Evolutionary conservation across 1,140 invertebrate species (phyloP).

Genomic region (Bombus terrestris): DNA sequence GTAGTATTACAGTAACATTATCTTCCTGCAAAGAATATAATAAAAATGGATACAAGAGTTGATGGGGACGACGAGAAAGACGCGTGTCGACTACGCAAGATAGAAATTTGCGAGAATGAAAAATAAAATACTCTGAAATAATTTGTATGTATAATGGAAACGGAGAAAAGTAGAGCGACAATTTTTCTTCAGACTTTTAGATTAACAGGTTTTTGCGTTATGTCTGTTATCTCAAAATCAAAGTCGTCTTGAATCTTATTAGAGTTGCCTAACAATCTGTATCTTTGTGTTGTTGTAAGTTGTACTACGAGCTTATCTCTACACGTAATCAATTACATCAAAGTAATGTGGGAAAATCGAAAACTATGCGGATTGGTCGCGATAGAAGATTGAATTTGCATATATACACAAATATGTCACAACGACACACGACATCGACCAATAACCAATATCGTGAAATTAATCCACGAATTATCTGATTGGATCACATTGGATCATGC

Average conservation of each 20-base stretch:
- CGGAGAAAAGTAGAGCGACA: background rate
- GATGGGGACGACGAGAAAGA: background rate
- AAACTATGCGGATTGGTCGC: too few species aligned
- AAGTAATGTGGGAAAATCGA: too few species aligned
- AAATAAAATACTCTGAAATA: background rate
- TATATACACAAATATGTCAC: background rate
- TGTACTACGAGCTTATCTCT: background rate
- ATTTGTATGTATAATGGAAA: background rate
- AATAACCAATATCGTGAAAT: background rate
- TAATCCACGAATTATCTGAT: background rate
- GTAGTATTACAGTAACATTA: background rate
- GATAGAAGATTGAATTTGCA: too few species aligned
- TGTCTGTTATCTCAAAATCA: background rate
- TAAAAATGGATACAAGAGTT: background rate
- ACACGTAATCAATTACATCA: too few species aligned
- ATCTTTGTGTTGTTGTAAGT: background rate
- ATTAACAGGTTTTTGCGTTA: background rate
- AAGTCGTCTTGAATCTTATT: background rate
- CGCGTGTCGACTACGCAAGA: background rate
- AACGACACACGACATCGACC: background rate
- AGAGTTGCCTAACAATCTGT: background rate
- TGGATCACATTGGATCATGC: background rate
- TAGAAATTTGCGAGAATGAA: background rate
- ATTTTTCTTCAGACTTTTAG: background rate
- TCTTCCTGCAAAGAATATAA: too few species aligned